Base-by-base conservation (phyloP, 2,113 vertebrate genomes). In the Trematocara macrostoma region DNA sequence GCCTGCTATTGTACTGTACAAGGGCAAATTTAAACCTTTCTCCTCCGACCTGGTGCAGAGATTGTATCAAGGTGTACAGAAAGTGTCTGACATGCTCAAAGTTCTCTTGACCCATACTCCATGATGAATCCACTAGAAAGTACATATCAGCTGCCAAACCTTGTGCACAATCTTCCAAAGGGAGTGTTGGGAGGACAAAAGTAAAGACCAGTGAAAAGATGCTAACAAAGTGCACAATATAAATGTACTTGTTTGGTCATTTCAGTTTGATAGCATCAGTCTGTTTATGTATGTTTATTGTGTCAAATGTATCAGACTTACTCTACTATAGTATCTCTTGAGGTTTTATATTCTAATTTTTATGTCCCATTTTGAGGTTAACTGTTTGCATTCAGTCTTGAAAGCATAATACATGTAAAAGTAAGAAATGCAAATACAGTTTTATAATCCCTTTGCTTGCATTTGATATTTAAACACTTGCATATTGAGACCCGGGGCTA, bases 71-170 rank as follows among this genome's bases (percentile, higher is more conserved):
- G 90, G 95, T 97, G 95, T 93, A 97, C 12, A 98, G 94, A 97
- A 98, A 99, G 87, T 97, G 92, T 91, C 94, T 96, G 92, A 98
- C 40, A 29, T 97, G 96, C 87, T 97, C 96, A 97, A 98, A 98
- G 94, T 97, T 98, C 79, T 97, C 95, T 81, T 96, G 89, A 78
- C 97, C 97, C 88, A 97, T 92, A 96, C 96, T 98, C 97, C 96
- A 95, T 80, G 97, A 98, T 84, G 97, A 97, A 95, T 99, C 98
- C 96, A 99, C 97, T 96, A 99, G 97, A 97, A 99, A 98, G 95
- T 98, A 97, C 95, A 98, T 95, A 96, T 99, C 98, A 82, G 98
- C 97, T 93, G 96, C 94, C 4, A 96, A 95, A 94, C 96, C 91
- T 57, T 93, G 96, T 95, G 93, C 96, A 95, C 96, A 97, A 95